Conservation (phyloP, 2,888 invertebrate genomes). For the Ophonus ardosiacus region DNA sequence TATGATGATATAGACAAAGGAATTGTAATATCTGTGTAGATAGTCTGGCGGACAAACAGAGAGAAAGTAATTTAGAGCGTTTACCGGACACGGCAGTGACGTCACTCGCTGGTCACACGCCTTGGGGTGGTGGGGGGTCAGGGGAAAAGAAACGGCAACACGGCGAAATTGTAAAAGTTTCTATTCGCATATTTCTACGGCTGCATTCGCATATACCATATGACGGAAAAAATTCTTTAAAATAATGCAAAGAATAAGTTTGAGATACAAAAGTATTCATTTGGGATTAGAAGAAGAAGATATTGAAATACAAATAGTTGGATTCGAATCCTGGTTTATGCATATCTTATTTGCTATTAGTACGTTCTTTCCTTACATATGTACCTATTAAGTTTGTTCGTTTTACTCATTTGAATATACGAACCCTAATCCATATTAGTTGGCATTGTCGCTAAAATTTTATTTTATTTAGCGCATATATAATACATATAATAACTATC, state of each 20-base stretch:
- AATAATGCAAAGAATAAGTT: not conserved
- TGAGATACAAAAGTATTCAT: not conserved
- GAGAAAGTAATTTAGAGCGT: slow-evolving; percentile 72
- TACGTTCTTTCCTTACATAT: no score
- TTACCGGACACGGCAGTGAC: slow-evolving; percentile 67
- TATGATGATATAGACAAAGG: slow-evolving; percentile 76
- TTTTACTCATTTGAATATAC: no score
- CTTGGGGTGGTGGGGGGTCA: not conserved
- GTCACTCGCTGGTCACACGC: slow-evolving; percentile 58
- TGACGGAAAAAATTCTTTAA: slow-evolving; percentile 32
- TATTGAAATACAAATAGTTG: no score
- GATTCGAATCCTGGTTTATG: no score
- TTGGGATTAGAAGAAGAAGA: not conserved
- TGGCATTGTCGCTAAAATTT: no score
- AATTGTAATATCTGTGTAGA: slow-evolving; percentile 74
- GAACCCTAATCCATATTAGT: no score
- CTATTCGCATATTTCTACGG: slow-evolving; percentile 51
- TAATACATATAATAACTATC: no score
- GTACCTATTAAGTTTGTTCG: no score
- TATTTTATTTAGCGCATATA: no score
- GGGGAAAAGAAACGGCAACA: slow-evolving; percentile 41
- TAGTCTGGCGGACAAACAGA: slow-evolving; percentile 71
- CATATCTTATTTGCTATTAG: no score
- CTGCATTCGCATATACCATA: slow-evolving; percentile 34
- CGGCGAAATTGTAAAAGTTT: slow-evolving; percentile 62